Base-by-base conservation (phyloP, 2,797 vertebrate species). In the Echiichthys vipera region DNA sequence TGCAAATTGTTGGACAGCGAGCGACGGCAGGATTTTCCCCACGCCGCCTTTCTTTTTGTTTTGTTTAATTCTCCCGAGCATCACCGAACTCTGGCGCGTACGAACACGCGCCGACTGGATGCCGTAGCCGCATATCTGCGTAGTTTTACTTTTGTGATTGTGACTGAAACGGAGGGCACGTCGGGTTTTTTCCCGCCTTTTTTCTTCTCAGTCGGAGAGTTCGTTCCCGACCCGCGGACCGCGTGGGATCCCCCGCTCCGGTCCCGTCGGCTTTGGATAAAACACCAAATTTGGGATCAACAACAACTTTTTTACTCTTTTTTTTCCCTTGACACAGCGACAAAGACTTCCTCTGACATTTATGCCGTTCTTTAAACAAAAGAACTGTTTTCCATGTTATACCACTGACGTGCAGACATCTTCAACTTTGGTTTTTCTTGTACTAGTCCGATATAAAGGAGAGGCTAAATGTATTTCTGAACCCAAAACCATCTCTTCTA, bases 331-430 rank as follows among this genome's bases (percentile, higher is more conserved):
- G 22, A 58, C 63, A 20, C 61, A 50, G 62, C 77, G 64, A 51
- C 58, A 58, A 77, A 53, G 66, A 89, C 83, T 76, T 84, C 47
- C 70, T 86, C 71, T 75, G 76, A 87, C 86, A 84, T 88, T 80
- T 92, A 88, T 80, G 59, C 72, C 36, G 45, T 46, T 68, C 71
- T n/a, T n/a, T n/a, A n/a, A n/a, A 2, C 7, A 39, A 36, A 72
- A 40, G 39, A 24, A 71, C 74, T 84, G 90, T 71, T 90, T 91
- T 91, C 74, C 90, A 91, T 90, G 93, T 93, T 94, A 94, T 91
- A 94, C 94, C 95, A 95, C 94, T 94, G 94, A 95, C 90, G 78
- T 91, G 85, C 92, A 83, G 43, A 87, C 91, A 82, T 93, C 92
- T 92, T 82, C 85, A 78, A 45, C 37, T 84, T 77, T 81, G 75